These are phyloP conservation scores for Alloscopus bannaensis DNA, from an alignment of 2,888 invertebrate genomes.

Conservation along the genomic window DNA sequence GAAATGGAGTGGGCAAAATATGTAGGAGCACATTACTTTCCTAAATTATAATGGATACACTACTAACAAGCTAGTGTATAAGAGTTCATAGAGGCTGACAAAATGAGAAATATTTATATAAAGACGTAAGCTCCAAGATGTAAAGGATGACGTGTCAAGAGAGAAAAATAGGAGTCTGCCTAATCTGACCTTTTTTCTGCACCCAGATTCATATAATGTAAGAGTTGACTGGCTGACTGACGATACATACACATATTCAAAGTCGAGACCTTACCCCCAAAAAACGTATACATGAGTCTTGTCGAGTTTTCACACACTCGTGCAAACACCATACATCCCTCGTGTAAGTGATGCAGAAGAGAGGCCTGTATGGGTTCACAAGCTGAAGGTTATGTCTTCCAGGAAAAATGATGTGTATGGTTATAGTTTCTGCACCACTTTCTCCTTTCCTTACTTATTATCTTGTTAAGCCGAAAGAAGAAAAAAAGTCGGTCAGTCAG, in stretches of 20 bases:
- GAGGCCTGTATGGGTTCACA: too few relatives aligned
- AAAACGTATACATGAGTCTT: too few relatives aligned
- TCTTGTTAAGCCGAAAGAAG: slow-evolving; percentile 36
- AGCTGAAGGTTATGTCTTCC: slow-evolving; percentile 19
- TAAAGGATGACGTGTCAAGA: slow-evolving; percentile 52
- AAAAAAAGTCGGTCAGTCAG: slow-evolving; percentile 56
- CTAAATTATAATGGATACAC: slow-evolving; percentile 9
- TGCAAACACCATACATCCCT: too few relatives aligned
- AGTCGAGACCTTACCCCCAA: too few relatives aligned
- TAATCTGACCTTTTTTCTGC: slow-evolving; percentile 47
- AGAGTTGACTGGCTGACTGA: too few relatives aligned
- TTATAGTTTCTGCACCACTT: slow-evolving; percentile 46
- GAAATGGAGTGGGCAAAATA: slow-evolving; percentile 31
- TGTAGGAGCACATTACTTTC: slow-evolving; percentile 29
- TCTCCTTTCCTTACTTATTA: slow-evolving; percentile 48
- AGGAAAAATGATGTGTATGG: slow-evolving; percentile 60
- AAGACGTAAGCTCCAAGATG: too few relatives aligned
- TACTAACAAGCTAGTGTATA: background rate
- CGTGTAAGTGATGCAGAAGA: too few relatives aligned
- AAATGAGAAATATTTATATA: too few relatives aligned
- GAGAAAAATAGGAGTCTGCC: slow-evolving; percentile 37
- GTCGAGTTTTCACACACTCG: too few relatives aligned
- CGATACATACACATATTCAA: too few relatives aligned
- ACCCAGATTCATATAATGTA: slow-evolving; percentile 3
- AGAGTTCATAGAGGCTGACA: too few relatives aligned